Base-by-base conservation (phyloP, 2,797 vertebrate genomes). In the Leptoclinus maculatus region DNA sequence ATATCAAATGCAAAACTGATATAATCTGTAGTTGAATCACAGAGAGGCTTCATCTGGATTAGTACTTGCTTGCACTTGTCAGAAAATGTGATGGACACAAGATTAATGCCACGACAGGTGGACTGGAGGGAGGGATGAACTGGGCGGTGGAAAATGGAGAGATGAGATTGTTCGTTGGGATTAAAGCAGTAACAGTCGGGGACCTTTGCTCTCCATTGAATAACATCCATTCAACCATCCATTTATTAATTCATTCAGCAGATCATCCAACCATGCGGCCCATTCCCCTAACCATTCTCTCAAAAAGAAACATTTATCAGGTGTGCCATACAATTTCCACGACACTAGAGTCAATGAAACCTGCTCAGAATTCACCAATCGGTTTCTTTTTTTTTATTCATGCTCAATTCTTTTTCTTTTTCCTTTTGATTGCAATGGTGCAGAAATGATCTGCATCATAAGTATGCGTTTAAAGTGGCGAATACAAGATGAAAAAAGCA, bases 51-150 rank as follows among this genome's bases (percentile, higher is more conserved):
- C 53, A 84, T 88, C 70, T 78, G 86, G 89, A 92, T 90, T 89
- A 86, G 36, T 56, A 41, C 49, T 47, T 1, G 27, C 68, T 58
- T n/a, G n/a, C n/a, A n/a, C n/a, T n/a, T 92, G 90, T 86, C 87
- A 85, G 76, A 63, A 60, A 83, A 84, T 88, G 78, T 81, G 82
- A 89, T 86, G 79, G 84, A 81, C 86, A 83, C 54, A 34, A 87
- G 89, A 93, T 92, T 90, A 91, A 70, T 63, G 45, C 29, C 27
- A 45, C 69, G 80, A 78, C 87, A 91, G 82, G 84, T 90, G 83
- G 79, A 84, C 23, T 14, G 62, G 78, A 78, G 57, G 69, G 63
- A 76, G 59, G 66, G 80, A 66, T 79, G 66, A 49, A 56, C 25
- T 23, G n/a, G 54, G 36, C 7, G 54, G 23, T 4, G 38, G 47